Evolutionary conservation across 1,140 invertebrate species (phyloP), one percentile per base, ranked within the genome.

Genomic region (Papilio machaon): DNA sequence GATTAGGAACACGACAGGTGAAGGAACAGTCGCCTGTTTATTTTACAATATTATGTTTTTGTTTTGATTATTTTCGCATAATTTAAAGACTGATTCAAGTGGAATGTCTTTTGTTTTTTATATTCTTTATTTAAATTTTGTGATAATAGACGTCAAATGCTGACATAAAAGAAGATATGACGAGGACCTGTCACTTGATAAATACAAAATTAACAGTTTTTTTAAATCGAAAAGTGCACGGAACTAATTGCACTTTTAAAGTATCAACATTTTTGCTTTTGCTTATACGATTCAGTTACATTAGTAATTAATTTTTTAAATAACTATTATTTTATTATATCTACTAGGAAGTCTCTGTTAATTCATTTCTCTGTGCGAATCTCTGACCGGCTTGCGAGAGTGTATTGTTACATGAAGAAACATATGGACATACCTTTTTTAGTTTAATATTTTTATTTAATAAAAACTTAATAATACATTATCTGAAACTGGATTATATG

Each of bases 1-100:
- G 84, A 87, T 87, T 87, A 85, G 80, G 83, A 82, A 67, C 84
- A 78, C 80, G 81, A 64, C 75, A 81, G 77, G 73, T 70, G 83
- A 80, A 35, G 67, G 23, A 23, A 74, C 23, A 73, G 54, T 35
- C 38, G 30, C 23, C 52, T 38, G 54, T 17, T 35, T 46, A 49
- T 64, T 54, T 38, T 67, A 30, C 60, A 49, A 52, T 80, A 58
- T 67, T 79, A 19, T 23, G 6, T n/a, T 67, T 67, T 67, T 73
- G 4, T 15, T 73, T 43, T 10, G 60, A 70, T 70, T 15, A 35
- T 38, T 70, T 70, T 70, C 30, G 6, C 30, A 70, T 8, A 15
- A 30, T 30, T 23, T 23, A 1, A 43, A 23, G 54, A 58, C n/a
- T 10, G 47, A 7, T n/a, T 58, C 17, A n/a, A 9, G 17, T n/a